A percentile compares a stretch with the other conserved stretches of the same genome.
phyloP scores from a whole-genome alignment of 2,888 invertebrate genomes.

The Sylvicola cinctus region DNA sequence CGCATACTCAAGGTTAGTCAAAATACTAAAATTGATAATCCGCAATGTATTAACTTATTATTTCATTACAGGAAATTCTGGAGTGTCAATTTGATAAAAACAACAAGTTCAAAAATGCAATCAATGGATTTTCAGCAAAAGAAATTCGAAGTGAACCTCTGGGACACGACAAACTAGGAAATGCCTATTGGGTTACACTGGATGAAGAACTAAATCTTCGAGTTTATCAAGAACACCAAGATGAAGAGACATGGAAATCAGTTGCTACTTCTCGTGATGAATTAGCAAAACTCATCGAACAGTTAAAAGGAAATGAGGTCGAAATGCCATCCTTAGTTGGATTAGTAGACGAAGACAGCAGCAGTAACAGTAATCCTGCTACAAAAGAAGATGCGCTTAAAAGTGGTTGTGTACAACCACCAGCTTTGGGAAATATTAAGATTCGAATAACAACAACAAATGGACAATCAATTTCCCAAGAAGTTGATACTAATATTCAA shows the following conservation, averaged over 20 bases:
- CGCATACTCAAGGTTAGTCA: slow-evolving; percentile 63
- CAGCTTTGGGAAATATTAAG: slow-evolving; percentile 9
- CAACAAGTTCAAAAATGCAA: slow-evolving; percentile 74
- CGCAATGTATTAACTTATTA: neutral
- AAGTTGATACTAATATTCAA: slow-evolving; percentile 8
- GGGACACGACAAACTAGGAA: slow-evolving; percentile 77
- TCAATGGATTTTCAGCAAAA: slow-evolving; percentile 54
- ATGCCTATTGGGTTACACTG: slow-evolving; percentile 84
- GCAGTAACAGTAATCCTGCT: slow-evolving; percentile 26
- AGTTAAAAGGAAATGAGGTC: slow-evolving; percentile 49
- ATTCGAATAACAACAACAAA: slow-evolving; percentile 5
- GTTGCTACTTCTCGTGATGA: slow-evolving; percentile 74
- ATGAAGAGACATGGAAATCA: slow-evolving; percentile 89
- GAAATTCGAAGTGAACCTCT: slow-evolving; percentile 74
- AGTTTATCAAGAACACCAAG: slow-evolving; percentile 86
- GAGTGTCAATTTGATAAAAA: slow-evolving; percentile 93
- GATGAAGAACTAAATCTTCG: slow-evolving; percentile 76
- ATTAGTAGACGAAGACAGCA: slow-evolving; percentile 41
- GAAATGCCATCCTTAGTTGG: slow-evolving; percentile 32
- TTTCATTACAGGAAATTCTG: slow-evolving; percentile 46
- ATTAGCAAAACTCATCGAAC: slow-evolving; percentile 54
- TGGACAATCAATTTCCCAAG: slow-evolving; percentile 24
- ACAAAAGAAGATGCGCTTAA: slow-evolving; percentile 5
- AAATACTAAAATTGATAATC: neutral
- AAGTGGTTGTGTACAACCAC: slow-evolving; percentile 9